Evolutionary conservation across 2,888 invertebrate genomes (phyloP).

Genomic region (Noctua fimbriata): DNA sequence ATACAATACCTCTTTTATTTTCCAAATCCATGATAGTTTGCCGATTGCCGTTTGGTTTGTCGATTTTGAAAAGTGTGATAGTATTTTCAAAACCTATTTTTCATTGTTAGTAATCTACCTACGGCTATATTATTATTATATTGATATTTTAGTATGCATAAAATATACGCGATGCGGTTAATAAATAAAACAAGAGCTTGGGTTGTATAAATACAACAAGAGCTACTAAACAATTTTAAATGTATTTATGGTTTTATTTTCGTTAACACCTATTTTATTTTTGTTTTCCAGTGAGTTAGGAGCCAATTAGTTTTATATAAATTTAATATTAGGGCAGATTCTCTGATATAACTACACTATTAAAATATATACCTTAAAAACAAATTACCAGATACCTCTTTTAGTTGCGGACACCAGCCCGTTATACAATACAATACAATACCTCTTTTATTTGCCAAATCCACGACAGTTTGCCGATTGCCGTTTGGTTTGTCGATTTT

Average conservation of each 20-base stretch:
- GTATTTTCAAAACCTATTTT: neutral
- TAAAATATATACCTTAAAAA: neutral
- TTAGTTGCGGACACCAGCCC: too few relatives aligned
- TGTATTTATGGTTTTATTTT: neutral
- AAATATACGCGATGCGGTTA: neutral
- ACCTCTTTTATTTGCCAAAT: neutral
- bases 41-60: too few relatives aligned
- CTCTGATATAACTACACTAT: neutral
- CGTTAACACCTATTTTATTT: neutral
- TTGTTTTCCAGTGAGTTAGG: neutral
- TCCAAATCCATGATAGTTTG: neutral
- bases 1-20: too few relatives aligned
- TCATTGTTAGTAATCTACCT: neutral
- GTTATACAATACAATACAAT: too few relatives aligned
- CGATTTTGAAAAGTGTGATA: neutral
- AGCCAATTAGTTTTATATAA: neutral
- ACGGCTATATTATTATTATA: too few relatives aligned
- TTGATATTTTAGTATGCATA: neutral
- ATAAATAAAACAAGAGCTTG: neutral
- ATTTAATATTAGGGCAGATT: neutral
- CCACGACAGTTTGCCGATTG: too few relatives aligned
- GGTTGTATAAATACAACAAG: constrained; percentile 4
- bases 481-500: neutral
- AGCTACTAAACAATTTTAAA: neutral
- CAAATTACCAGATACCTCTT: neutral